These are phyloP conservation scores for Pheosia tremula DNA, from an alignment of 2,888 invertebrate species.

Conservation along the genomic window DNA sequence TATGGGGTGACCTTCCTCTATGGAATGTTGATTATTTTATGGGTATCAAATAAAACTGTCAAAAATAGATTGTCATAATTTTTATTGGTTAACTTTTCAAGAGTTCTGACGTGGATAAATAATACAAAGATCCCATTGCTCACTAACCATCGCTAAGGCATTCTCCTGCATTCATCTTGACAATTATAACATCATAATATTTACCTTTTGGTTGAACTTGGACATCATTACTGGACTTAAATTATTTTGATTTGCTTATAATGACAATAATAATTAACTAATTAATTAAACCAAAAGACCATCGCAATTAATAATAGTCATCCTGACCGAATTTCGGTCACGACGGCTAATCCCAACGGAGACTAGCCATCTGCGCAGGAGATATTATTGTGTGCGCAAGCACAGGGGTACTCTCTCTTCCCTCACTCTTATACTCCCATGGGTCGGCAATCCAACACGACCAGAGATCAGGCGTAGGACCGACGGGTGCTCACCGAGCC, in stretches of 20 bases:
- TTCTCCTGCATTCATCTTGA: slow-evolving; percentile 34
- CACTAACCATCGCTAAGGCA: slow-evolving; percentile 69
- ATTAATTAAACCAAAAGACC: neutral
- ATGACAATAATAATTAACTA: slow-evolving; percentile 3
- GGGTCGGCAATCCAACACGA: too few species aligned
- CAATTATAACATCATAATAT: slow-evolving; percentile 32
- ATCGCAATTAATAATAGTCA: slow-evolving; percentile 13
- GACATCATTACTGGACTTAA: neutral
- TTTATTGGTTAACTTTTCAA: slow-evolving; percentile 51
- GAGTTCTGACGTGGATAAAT: slow-evolving; percentile 54
- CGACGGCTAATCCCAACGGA: too few species aligned
- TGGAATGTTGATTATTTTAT: neutral
- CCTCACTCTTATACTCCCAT: too few species aligned
- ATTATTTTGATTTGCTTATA: neutral
- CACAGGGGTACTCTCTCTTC: too few species aligned
- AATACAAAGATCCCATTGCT: slow-evolving; percentile 43
- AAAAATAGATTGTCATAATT: slow-evolving; percentile 52
- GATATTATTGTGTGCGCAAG: too few species aligned
- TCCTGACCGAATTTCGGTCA: neutral
- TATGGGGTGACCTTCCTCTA: too few species aligned
- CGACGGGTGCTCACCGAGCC: too few species aligned
- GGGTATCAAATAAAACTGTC: slow-evolving; percentile 38
- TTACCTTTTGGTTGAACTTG: slow-evolving; percentile 26
- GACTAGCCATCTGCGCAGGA: too few species aligned
- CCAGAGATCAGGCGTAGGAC: too few species aligned